These are phyloP conservation scores for Heliconius ismenius DNA, from an alignment of 2,888 invertebrate species.

Conservation along the genomic window DNA sequence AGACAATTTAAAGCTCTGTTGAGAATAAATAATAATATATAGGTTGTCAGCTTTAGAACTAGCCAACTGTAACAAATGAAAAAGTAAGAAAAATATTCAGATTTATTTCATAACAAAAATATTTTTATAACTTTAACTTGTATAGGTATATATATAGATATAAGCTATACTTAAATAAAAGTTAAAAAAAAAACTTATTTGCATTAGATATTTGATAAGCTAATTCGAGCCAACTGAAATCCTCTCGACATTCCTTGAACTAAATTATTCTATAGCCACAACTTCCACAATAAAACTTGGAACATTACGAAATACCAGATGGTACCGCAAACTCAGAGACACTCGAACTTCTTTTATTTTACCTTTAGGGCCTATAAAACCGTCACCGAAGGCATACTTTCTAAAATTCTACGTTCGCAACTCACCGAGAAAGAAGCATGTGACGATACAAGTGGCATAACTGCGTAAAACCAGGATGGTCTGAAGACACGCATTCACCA, in stretches of 20 bases:
- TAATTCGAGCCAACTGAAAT: neutral
- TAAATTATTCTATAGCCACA: slow-evolving; percentile 28
- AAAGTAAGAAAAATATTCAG: neutral
- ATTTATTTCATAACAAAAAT: neutral
- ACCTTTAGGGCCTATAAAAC: slow-evolving; percentile 74
- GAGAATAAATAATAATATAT: no score
- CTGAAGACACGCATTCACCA: slow-evolving; percentile 66
- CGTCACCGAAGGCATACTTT: slow-evolving; percentile 72
- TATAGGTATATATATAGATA: no score
- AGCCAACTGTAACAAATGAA: no score
- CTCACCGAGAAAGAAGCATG: slow-evolving; percentile 70
- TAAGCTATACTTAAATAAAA: no score
- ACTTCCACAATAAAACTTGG: slow-evolving; percentile 40
- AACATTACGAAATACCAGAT: slow-evolving; percentile 55
- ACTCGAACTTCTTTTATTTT: slow-evolving; percentile 72
- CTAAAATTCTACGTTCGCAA: slow-evolving; percentile 67
- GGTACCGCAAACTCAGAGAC: slow-evolving; percentile 65
- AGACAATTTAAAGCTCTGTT: no score
- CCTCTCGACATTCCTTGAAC: neutral
- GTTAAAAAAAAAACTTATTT: neutral
- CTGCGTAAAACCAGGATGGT: slow-evolving; percentile 61
- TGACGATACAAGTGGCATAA: slow-evolving; percentile 79
- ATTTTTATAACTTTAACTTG: neutral
- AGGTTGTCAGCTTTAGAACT: no score
- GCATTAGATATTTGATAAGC: no score